Conservation (phyloP, 2,113 vertebrate genomes). For the Phocoena sinus region DNA sequence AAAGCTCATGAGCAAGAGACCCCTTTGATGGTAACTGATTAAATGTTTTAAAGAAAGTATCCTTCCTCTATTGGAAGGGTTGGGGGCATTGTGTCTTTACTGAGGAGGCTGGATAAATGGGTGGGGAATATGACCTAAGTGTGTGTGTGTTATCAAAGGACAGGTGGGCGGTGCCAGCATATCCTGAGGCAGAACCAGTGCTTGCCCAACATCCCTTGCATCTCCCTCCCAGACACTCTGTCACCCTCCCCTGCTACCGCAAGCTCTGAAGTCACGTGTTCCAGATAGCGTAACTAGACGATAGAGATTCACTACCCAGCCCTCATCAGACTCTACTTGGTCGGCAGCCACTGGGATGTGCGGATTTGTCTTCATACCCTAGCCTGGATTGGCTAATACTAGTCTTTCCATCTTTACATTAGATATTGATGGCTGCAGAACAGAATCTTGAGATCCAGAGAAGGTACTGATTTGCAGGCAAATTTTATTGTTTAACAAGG, state of each 20-base stretch:
- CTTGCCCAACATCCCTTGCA: neutral
- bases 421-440: neutral
- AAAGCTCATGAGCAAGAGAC: neutral
- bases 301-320: neutral
- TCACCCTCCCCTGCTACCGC: neutral
- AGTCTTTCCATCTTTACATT: neutral
- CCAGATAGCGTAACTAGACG: neutral
- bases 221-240: too few species aligned
- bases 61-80: neutral
- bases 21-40: neutral
- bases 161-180: fast-evolving
- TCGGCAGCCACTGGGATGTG: neutral
- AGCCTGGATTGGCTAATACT: neutral
- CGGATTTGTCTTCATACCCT: fast-evolving
- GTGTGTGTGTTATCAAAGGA: neutral
- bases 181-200: fast-evolving
- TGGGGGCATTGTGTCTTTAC: neutral
- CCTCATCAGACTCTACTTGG: neutral
- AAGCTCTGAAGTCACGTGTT: neutral
- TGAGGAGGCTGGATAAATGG: neutral
- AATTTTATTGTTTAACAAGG: neutral
- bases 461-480: neutral
- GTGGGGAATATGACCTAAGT: too few species aligned
- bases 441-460: neutral
- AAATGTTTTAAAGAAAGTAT: neutral